Percentiles rank a stretch among this genome's conserved stretches.
These are phyloP conservation scores for Hippocampus barbouri DNA, from an alignment of 2,113 vertebrate genomes.

Conservation along the genomic window DNA sequence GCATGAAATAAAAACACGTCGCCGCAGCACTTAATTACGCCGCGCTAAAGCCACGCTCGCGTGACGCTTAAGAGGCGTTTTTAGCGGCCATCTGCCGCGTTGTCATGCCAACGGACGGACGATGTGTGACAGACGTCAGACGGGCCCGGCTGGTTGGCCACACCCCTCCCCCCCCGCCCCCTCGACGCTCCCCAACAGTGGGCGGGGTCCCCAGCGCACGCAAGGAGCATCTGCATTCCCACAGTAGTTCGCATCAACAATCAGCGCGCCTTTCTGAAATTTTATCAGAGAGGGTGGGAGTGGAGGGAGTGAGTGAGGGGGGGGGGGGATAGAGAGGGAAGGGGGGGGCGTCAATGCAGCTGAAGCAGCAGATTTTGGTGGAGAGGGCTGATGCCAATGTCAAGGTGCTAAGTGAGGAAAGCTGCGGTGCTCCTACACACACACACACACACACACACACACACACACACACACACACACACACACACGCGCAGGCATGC, in stretches of 20 bases:
- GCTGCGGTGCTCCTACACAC: constrained; percentile 2
- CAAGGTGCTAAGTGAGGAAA: constrained; percentile 58
- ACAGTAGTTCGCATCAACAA: constrained; percentile 54
- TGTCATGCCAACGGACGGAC: constrained; percentile 23
- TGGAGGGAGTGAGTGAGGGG: background rate
- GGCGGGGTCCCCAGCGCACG: constrained; percentile 27
- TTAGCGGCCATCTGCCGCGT: constrained; percentile 32
- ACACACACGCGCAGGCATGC: too few species aligned
- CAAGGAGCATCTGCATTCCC: constrained; percentile 56
- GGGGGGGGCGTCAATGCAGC: constrained; percentile 33
- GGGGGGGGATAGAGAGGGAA: background rate
- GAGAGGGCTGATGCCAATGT: constrained; percentile 51
- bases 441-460: background rate
- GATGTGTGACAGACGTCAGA: constrained; percentile 44
- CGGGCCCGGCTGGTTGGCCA: constrained; percentile 10
- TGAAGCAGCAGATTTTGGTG: constrained; percentile 50
- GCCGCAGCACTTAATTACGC: constrained; percentile 16
- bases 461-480: background rate
- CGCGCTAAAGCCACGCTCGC: constrained; percentile 15
- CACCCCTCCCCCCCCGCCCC: background rate
- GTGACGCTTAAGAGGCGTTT: constrained; percentile 24
- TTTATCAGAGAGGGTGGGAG: constrained; percentile 47
- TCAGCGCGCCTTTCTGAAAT: constrained; percentile 23
- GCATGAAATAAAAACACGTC: background rate
- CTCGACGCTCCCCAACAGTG: background rate